Evolutionary conservation across 23 tunicate genomes (phyloP), one percentile per base, ranked within the genome.

Genomic region (Styela plicata): DNA sequence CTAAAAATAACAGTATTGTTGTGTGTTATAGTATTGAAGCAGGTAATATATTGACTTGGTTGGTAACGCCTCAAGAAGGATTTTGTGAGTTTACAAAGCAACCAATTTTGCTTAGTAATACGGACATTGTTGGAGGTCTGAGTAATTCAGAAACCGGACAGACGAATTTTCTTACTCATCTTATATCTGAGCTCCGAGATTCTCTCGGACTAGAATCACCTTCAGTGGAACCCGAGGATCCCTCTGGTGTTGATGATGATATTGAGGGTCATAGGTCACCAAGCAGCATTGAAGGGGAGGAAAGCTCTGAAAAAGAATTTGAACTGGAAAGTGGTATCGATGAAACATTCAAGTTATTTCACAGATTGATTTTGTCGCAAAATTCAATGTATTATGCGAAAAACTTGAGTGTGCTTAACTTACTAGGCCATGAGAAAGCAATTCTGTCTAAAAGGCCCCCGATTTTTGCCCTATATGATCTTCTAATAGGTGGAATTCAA

Each of bases 121-220:
- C 1, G 36, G 30, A 44, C n/a, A 30, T 16, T 70, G 63, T 64
- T 2, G 88, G 62, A 66, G 26, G 33, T 33, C 26, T 36, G 29
- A 5, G 23, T 1, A 22, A 37, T 24, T 24, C 26, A 13, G 71
- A 53, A 3, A 35, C 23, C 5, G 20, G 32, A 2, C 3, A 35
- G 1, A 27, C 27, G 20, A 80, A 80, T 69, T 62, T 80, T 25
- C 73, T 89, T 29, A 71, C 34, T 35, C 31, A 73, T 24, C 70
- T 89, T 74, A 28, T 85, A 18, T 67, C n/a, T 1, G 80, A 73
- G 28, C 64, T 90, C 52, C 79, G 84, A 26, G 61, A 82, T 35
- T 31, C 86, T 3, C 68, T 90, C 61, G 96, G 96, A 0, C 74
- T 90, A 21, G 83, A 83, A 28, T 76, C 81, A 24, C 66, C 81